phyloP scores from a whole-genome alignment of 2,888 invertebrate species.

The Rugalucina vietnamica region DNA sequence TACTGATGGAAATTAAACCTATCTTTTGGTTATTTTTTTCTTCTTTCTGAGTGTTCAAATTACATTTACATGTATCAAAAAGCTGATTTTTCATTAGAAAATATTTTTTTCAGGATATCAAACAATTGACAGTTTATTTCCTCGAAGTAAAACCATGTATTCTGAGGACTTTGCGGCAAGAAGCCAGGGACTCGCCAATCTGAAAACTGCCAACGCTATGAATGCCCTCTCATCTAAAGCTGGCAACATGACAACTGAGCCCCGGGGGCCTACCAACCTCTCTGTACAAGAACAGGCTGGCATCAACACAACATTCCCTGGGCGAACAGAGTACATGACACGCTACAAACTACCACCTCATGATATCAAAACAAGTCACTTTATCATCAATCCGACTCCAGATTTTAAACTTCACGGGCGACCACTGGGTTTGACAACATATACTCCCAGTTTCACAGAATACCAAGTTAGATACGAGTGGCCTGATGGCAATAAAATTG shows the following conservation, averaged over 20 bases:
- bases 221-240: conserved; percentile 59
- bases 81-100: background rate
- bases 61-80: too few relatives aligned
- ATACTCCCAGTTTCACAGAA: conserved; percentile 76
- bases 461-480: conserved; percentile 82
- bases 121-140: conserved; percentile 77
- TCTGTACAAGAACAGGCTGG: conserved; percentile 83
- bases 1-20: too few relatives aligned
- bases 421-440: conserved; percentile 72
- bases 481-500: conserved; percentile 81
- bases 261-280: conserved; percentile 62
- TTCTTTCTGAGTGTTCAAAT: too few relatives aligned
- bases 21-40: too few relatives aligned
- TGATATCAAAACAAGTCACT: conserved; percentile 73
- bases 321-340: conserved; percentile 81
- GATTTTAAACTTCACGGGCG: conserved; percentile 79
- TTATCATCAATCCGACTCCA: conserved; percentile 82
- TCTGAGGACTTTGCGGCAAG: conserved; percentile 50
- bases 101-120: conserved; percentile 71
- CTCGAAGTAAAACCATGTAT: conserved; percentile 68
- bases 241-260: conserved; percentile 15
- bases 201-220: conserved; percentile 68
- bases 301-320: conserved; percentile 82
- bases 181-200: conserved; percentile 65
- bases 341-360: conserved; percentile 73